These are phyloP conservation scores for Lymantria dispar DNA, from an alignment of 2,888 invertebrate species.

Conservation along the genomic window DNA sequence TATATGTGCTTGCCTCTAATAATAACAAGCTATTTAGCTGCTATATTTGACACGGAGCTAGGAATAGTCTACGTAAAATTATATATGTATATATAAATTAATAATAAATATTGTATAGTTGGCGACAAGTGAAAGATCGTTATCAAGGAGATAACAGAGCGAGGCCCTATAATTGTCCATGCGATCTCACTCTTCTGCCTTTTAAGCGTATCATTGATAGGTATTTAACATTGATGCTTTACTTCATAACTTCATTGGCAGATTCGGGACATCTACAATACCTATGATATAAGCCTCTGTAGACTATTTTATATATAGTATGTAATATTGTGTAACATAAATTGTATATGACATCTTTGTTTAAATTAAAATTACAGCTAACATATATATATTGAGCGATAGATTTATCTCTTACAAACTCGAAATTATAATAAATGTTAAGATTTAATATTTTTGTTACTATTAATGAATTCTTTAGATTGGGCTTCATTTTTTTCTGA, in stretches of 20 bases:
- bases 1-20: conserved; percentile 27
- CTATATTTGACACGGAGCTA: conserved; percentile 19
- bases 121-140: conserved; percentile 12
- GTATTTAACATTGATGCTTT: too few relatives aligned
- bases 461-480: conserved; percentile 36
- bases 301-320: conserved; percentile 14
- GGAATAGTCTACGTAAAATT: conserved; percentile 13
- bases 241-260: too few relatives aligned
- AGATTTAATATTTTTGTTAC: conserved; percentile 41
- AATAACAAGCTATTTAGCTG: conserved; percentile 19
- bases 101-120: neutral
- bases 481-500: conserved; percentile 31
- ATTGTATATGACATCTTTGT: neutral
- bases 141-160: too few relatives aligned
- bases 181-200: too few relatives aligned
- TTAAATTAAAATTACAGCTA: conserved; percentile 37
- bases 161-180: too few relatives aligned
- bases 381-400: conserved; percentile 46
- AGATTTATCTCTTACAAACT: conserved; percentile 38
- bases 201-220: too few relatives aligned
- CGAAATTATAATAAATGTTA: conserved; percentile 34
- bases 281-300: conserved; percentile 19
- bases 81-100: neutral
- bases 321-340: neutral
- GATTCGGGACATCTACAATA: neutral